Conservation (phyloP, 2,797 vertebrate species). For the Pipistrellus nathusii region DNA sequence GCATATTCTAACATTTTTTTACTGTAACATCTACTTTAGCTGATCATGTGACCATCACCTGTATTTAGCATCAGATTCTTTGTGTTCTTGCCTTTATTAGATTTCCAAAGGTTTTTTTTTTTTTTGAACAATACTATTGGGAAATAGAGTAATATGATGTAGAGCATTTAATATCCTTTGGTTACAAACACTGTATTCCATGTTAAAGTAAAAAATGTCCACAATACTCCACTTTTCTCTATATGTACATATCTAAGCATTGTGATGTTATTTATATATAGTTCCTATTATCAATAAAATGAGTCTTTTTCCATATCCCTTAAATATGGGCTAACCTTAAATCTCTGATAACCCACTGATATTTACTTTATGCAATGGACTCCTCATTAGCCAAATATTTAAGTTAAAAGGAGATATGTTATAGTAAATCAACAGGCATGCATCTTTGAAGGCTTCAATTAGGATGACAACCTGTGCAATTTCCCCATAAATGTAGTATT, state of each 20-base stretch:
- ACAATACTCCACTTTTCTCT: not conserved
- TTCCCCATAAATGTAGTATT: not conserved
- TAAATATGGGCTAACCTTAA: not conserved
- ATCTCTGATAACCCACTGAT: not conserved
- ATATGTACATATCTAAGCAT: not conserved
- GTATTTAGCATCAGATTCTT: not conserved
- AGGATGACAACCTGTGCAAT: not conserved
- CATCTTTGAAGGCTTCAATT: not conserved
- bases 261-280: not conserved
- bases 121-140: not conserved
- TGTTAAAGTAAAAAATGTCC: not conserved
- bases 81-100: not conserved
- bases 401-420: not conserved
- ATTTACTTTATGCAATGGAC: not conserved
- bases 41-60: not conserved
- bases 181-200: not conserved
- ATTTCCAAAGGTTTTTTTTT: conserved; percentile 41
- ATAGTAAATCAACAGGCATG: not conserved
- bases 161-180: not conserved
- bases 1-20: not conserved
- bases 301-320: not conserved
- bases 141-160: not conserved
- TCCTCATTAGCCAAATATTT: not conserved
- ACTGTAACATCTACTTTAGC: not conserved
- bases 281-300: not conserved